These are phyloP conservation scores for Ecdyonurus torrentis DNA, from an alignment of 2,888 invertebrate genomes.

Conservation along the genomic window DNA sequence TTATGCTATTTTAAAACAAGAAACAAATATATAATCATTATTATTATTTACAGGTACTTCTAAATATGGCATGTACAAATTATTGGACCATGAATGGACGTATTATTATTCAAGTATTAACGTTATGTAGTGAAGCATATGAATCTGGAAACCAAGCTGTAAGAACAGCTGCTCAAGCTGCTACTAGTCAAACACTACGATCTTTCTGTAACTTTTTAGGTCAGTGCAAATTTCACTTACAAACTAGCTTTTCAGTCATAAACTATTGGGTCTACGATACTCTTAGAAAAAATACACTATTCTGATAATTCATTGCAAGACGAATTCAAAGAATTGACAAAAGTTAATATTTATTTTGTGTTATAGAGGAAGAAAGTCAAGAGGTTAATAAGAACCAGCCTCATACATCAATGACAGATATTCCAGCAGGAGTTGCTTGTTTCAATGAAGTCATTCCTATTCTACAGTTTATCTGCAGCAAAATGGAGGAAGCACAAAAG, in stretches of 20 bases:
- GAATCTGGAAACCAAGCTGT: conserved; percentile 63
- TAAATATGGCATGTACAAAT: conserved; percentile 75
- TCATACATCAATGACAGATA: conserved; percentile 9
- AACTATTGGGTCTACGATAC: no score
- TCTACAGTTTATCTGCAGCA: conserved; percentile 73
- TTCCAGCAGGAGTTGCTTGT: conserved; percentile 50
- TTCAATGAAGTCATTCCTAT: conserved; percentile 84
- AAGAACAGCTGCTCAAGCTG: conserved; percentile 74
- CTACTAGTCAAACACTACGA: conserved; percentile 73
- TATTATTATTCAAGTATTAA: conserved; percentile 70
- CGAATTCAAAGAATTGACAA: background rate
- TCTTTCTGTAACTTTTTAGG: conserved; percentile 72
- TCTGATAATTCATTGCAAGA: conserved; percentile 8
- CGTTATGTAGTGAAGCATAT: conserved; percentile 68
- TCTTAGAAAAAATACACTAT: no score
- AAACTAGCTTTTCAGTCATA: background rate
- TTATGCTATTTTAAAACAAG: background rate
- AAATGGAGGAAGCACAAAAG: conserved; percentile 66
- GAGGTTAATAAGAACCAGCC: conserved; percentile 36
- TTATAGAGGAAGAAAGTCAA: conserved; percentile 56
- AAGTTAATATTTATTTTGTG: conserved; percentile 1
- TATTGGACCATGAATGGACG: conserved; percentile 82
- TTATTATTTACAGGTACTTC: conserved; percentile 39
- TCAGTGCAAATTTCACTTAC: conserved; percentile 20
- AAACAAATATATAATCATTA: background rate